These are phyloP conservation scores for Eubucco bourcierii DNA, from an alignment of 2,113 vertebrate genomes.

Conservation along the genomic window DNA sequence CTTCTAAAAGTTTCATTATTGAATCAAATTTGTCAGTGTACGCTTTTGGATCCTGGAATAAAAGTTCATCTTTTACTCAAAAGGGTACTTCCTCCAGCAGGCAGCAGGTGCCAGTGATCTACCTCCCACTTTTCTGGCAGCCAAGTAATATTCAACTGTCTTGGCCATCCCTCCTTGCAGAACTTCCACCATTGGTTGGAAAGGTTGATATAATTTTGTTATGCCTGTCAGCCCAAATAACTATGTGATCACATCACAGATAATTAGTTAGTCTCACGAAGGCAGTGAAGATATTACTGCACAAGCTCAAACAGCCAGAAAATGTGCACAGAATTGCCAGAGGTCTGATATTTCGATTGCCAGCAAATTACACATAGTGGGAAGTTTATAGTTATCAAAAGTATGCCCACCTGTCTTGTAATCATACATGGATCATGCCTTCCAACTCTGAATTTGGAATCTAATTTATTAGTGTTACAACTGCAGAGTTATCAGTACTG, in stretches of 20 bases:
- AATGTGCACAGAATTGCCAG: not conserved
- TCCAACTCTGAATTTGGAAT: not conserved
- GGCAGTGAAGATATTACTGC: not conserved
- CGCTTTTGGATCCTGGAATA: not conserved
- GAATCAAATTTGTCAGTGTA: not conserved
- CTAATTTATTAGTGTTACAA: not conserved
- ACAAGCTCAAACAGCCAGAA: not conserved
- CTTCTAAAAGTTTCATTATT: slow-evolving; percentile 29
- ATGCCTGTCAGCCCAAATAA: not conserved
- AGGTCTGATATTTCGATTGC: not conserved
- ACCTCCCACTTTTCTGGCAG: slow-evolving; percentile 9
- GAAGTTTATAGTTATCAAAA: not conserved
- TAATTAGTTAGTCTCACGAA: slow-evolving; percentile 1
- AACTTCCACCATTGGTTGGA: not conserved
- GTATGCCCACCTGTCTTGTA: not conserved
- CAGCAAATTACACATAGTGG: not conserved
- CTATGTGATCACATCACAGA: not conserved
- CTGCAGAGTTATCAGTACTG: not conserved
- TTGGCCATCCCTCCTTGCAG: not conserved
- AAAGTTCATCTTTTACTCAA: slow-evolving; percentile 14
- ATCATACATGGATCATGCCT: not conserved
- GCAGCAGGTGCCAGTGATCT: not conserved
- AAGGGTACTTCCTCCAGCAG: not conserved
- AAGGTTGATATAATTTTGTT: not conserved
- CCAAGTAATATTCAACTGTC: not conserved